phyloP scores from a whole-genome alignment of 2,113 vertebrate species.

The Osmerus eperlanus region DNA sequence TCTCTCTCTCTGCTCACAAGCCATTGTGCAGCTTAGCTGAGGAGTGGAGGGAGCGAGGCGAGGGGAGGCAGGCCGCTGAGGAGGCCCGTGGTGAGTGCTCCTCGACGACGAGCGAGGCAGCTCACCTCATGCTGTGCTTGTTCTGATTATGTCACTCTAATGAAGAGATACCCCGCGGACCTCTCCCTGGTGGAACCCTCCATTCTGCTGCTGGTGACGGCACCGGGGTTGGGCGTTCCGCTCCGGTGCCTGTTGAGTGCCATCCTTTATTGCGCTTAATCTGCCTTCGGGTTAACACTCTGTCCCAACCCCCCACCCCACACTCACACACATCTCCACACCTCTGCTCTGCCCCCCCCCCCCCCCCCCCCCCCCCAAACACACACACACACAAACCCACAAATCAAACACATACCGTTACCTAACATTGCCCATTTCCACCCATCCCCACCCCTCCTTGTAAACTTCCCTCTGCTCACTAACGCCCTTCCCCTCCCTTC shows the following conservation, averaged over 20 bases:
- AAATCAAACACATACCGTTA: not conserved
- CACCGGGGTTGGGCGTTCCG: conserved; percentile 20
- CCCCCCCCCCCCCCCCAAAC: not conserved
- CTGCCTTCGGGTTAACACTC: conserved; percentile 40
- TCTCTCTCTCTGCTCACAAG: conserved; percentile 22
- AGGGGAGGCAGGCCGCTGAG: not conserved
- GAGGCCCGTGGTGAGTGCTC: conserved; percentile 27
- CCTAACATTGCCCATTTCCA: not conserved
- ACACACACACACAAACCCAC: not conserved
- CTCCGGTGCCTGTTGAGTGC: conserved; percentile 46
- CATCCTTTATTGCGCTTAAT: conserved; percentile 37
- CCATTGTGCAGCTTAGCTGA: conserved; percentile 5
- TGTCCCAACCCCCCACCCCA: not conserved
- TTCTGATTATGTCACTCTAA: conserved; percentile 59
- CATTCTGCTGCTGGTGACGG: not conserved
- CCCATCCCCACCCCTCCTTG: not conserved
- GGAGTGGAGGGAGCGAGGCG: not conserved
- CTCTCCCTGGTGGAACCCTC: conserved; percentile 26
- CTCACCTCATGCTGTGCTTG: conserved; percentile 41
- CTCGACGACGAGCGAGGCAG: conserved; percentile 22
- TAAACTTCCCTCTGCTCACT: not conserved
- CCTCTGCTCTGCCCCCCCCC: conserved; percentile 22
- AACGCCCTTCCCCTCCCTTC: not conserved
- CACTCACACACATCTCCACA: conserved; percentile 17
- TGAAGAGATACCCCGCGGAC: conserved; percentile 38